Percentiles rank a stretch among this genome's conserved stretches.
Conservation (phyloP, 2,888 invertebrate genomes). For the Molanna angustata region DNA sequence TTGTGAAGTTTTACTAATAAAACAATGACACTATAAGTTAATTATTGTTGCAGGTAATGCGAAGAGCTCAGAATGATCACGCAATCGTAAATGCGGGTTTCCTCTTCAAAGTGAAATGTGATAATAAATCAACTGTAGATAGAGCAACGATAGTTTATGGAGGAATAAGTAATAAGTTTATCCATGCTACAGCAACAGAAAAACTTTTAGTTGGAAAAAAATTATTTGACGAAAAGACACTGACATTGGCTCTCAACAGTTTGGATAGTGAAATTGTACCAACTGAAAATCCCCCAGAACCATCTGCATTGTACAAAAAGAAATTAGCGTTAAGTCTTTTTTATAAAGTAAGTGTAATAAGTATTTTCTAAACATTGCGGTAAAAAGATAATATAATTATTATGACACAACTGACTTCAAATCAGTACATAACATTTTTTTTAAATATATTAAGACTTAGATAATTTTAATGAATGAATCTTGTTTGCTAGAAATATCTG, state of each 20-base stretch:
- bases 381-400: too few relatives aligned
- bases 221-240: conserved; percentile 45
- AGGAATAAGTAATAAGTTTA: conserved; percentile 56
- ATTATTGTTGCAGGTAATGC: conserved; percentile 65
- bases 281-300: conserved; percentile 64
- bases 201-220: conserved; percentile 44
- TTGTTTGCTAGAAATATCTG: too few relatives aligned
- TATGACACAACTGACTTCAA: too few relatives aligned
- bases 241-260: conserved; percentile 51
- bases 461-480: too few relatives aligned
- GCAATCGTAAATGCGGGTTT: conserved; percentile 78
- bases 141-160: conserved; percentile 62
- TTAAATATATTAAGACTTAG: too few relatives aligned
- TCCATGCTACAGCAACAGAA: conserved; percentile 60
- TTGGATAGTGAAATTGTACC: conserved; percentile 63
- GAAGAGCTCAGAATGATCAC: conserved; percentile 71
- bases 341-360: conserved; percentile 68
- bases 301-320: conserved; percentile 66
- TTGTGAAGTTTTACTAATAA: too few relatives aligned
- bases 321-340: conserved; percentile 70
- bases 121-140: conserved; percentile 42
- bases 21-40: too few relatives aligned
- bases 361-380: too few relatives aligned
- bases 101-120: conserved; percentile 54
- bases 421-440: too few relatives aligned